These are phyloP conservation scores for Chaenocephalus aceratus DNA, from an alignment of 2,113 vertebrate genomes.

Conservation along the genomic window DNA sequence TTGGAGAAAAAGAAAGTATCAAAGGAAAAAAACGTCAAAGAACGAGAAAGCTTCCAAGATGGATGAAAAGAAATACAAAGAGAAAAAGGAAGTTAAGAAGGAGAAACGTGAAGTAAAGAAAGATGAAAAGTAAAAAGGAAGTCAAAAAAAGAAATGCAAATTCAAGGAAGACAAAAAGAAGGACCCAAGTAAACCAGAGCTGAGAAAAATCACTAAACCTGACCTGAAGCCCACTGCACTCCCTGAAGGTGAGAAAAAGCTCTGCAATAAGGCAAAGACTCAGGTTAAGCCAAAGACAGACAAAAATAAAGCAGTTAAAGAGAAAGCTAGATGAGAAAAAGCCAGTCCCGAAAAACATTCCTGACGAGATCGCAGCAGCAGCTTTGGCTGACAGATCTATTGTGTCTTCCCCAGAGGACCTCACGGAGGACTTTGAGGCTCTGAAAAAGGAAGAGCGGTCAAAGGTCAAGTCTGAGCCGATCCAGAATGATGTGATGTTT, in stretches of 20 bases:
- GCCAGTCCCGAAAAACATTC: conserved; percentile 71
- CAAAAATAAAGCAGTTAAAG: conserved; percentile 87
- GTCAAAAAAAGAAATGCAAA: conserved; percentile 91
- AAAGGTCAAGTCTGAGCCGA: conserved; percentile 55
- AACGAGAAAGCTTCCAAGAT: conserved; percentile 91
- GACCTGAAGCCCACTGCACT: conserved; percentile 96
- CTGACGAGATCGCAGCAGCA: conserved; percentile 73
- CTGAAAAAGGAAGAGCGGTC: conserved; percentile 87
- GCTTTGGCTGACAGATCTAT: conserved; percentile 85
- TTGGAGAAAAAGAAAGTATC: conserved; percentile 92
- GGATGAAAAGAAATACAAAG: conserved; percentile 95
- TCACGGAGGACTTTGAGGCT: conserved; percentile 96
- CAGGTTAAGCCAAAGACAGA: conserved; percentile 90
- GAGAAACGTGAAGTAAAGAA: conserved; percentile 84
- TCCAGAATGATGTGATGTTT: conserved; percentile 55
- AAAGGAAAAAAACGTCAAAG: conserved; percentile 93
- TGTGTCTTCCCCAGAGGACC: conserved; percentile 95
- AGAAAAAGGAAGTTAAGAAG: conserved; percentile 94
- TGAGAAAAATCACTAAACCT: conserved; percentile 92
- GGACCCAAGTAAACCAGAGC: conserved; percentile 88
- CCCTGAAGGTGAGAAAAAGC: conserved; percentile 97
- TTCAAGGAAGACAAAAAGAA: conserved; percentile 93
- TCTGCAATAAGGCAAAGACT: conserved; percentile 92
- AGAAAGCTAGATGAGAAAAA: conserved; percentile 84
- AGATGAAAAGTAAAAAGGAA: conserved; percentile 91